Percentiles rank a stretch among this genome's conserved stretches.
Conservation (phyloP, 2,888 invertebrate genomes). For the Chloroclystis v-ata region DNA sequence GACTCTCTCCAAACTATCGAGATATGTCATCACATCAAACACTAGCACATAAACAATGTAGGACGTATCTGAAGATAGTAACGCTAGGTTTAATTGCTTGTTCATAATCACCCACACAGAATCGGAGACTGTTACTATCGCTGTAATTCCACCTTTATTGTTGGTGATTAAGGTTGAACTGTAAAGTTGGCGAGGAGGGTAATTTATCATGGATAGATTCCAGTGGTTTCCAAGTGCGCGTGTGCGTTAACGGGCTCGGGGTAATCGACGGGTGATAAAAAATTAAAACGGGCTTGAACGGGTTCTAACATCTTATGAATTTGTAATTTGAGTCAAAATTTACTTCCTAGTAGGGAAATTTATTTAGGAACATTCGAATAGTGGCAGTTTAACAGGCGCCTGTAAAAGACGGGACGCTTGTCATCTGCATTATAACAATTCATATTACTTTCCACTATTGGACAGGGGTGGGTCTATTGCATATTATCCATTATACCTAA, state of each 20-base stretch:
- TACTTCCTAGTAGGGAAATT: too few species aligned
- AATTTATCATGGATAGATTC: conserved; percentile 47
- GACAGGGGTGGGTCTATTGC: too few species aligned
- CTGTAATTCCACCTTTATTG: conserved; percentile 22
- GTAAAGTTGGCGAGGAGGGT: conserved; percentile 24
- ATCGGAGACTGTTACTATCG: conserved; percentile 21
- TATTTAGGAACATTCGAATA: too few species aligned
- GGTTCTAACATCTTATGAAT: conserved; percentile 18
- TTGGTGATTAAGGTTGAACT: conserved; percentile 26
- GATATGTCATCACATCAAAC: conserved; percentile 26
- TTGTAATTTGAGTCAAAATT: neutral
- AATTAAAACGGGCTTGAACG: conserved; percentile 32
- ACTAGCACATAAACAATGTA: conserved; percentile 29
- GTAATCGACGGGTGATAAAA: conserved; percentile 65
- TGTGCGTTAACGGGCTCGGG: conserved; percentile 60
- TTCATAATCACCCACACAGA: conserved; percentile 29
- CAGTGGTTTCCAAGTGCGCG: conserved; percentile 44
- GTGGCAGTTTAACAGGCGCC: too few species aligned
- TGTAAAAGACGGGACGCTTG: too few species aligned
- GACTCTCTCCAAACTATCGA: conserved; percentile 23
- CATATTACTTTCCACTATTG: too few species aligned
- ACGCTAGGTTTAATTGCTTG: conserved; percentile 35
- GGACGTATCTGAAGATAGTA: conserved; percentile 23
- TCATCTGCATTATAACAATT: too few species aligned
- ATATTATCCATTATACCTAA: too few species aligned